Percentiles rank a stretch among this genome's conserved stretches.
phyloP scores from a whole-genome alignment of 2,797 vertebrate genomes.

The Lutjanus campechanus region DNA sequence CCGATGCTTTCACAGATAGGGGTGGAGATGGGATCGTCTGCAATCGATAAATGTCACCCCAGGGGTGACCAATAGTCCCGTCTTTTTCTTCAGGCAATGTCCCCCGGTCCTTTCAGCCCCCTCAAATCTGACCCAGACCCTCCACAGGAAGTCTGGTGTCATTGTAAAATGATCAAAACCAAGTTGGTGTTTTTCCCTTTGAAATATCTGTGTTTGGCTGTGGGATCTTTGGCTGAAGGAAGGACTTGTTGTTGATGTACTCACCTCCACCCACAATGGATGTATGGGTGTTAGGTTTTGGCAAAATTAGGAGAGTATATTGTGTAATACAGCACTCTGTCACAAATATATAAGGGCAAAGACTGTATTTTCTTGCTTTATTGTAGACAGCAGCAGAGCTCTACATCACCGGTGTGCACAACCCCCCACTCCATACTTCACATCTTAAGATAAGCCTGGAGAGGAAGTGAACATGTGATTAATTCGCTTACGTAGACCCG shows the following conservation, averaged over 20 bases:
- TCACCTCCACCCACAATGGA: constrained; percentile 5
- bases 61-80: constrained; percentile 43
- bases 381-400: constrained; percentile 52
- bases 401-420: constrained; percentile 48
- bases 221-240: constrained; percentile 22
- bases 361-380: constrained; percentile 47
- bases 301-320: constrained; percentile 53
- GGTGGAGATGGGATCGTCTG: constrained; percentile 59
- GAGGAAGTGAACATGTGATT: constrained; percentile 74
- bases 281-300: constrained; percentile 42
- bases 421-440: constrained; percentile 49
- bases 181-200: constrained; percentile 34
- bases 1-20: constrained; percentile 65
- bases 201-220: constrained; percentile 27
- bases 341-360: constrained; percentile 29
- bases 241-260: constrained; percentile 44
- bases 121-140: constrained; percentile 50
- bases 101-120: constrained; percentile 37
- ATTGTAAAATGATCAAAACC: constrained; percentile 58
- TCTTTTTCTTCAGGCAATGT: constrained; percentile 41
- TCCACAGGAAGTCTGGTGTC: constrained; percentile 48
- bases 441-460: constrained; percentile 61
- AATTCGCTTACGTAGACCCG: constrained; percentile 74
- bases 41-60: constrained; percentile 71
- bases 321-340: constrained; percentile 44